These are phyloP conservation scores for Anthonomus grandis DNA, from an alignment of 1,140 invertebrate genomes.

Conservation along the genomic window DNA sequence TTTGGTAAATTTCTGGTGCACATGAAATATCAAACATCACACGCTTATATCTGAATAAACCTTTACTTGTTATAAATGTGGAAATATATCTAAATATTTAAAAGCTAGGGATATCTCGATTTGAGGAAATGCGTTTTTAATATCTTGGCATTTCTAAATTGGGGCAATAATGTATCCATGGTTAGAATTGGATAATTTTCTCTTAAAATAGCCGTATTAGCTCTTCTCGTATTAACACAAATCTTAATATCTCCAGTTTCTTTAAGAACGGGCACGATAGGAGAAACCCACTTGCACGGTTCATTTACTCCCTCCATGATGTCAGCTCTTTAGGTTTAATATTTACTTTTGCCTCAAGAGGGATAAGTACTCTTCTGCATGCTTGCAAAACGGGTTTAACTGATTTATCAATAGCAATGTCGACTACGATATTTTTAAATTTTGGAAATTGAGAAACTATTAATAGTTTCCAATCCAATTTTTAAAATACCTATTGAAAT, in stretches of 20 bases:
- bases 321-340: conserved; percentile 4
- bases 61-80: conserved; percentile 42
- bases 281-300: conserved; percentile 42
- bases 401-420: conserved; percentile 9
- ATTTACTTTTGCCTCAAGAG: conserved; percentile 15
- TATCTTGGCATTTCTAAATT: conserved; percentile 35
- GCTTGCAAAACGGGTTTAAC: conserved; percentile 12
- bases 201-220: conserved; percentile 38
- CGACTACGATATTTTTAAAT: conserved; percentile 10
- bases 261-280: conserved; percentile 42
- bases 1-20: conserved; percentile 47
- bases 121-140: conserved; percentile 38
- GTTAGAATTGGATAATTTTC: conserved; percentile 37
- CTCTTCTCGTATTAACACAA: conserved; percentile 46
- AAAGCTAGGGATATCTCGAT: conserved; percentile 32
- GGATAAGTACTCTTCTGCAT: conserved; percentile 10
- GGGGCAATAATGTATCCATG: conserved; percentile 30
- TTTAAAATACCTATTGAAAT: conserved; percentile 10
- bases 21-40: conserved; percentile 41
- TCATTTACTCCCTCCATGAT: conserved; percentile 23
- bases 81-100: conserved; percentile 23
- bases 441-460: conserved; percentile 19
- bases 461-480: conserved; percentile 9
- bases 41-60: conserved; percentile 44
- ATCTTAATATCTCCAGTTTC: conserved; percentile 41